A percentile compares a stretch with the other conserved stretches of the same genome.
Conservation (phyloP, 2,888 invertebrate species). For the Agelastica alni region DNA sequence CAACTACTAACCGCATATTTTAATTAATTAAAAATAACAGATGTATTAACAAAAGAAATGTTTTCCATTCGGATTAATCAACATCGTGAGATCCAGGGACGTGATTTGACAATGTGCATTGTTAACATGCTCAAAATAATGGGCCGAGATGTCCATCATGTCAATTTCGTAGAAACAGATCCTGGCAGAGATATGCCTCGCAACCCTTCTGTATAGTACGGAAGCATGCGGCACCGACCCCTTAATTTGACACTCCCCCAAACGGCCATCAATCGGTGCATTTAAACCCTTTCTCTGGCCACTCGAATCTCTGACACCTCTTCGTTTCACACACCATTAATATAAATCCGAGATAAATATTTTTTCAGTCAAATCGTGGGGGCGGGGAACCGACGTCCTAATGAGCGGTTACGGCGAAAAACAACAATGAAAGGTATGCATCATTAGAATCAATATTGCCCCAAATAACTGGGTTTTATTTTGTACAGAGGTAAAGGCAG, state of each 20-base stretch:
- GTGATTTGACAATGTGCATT: conserved; percentile 15
- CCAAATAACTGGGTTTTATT: too few species aligned
- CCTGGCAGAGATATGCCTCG: conserved; percentile 21
- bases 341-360: conserved; percentile 32
- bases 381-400: too few species aligned
- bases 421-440: too few species aligned
- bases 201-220: conserved; percentile 13
- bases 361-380: too few species aligned
- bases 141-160: conserved; percentile 19
- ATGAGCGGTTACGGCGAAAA: too few species aligned
- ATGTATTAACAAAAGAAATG: too few species aligned
- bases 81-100: background rate
- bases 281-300: conserved; percentile 30
- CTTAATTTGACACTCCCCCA: conserved; percentile 31
- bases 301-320: conserved; percentile 17
- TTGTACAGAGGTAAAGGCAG: too few species aligned
- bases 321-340: conserved; percentile 32
- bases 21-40: too few species aligned
- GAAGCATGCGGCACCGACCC: conserved; percentile 20
- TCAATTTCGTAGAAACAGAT: conserved; percentile 24
- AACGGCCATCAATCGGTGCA: conserved; percentile 31
- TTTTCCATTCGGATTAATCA: background rate
- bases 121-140: conserved; percentile 13
- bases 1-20: too few species aligned
- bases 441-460: too few species aligned